Conservation (phyloP, 2,888 invertebrate species). For the Leptothorax acervorum region DNA sequence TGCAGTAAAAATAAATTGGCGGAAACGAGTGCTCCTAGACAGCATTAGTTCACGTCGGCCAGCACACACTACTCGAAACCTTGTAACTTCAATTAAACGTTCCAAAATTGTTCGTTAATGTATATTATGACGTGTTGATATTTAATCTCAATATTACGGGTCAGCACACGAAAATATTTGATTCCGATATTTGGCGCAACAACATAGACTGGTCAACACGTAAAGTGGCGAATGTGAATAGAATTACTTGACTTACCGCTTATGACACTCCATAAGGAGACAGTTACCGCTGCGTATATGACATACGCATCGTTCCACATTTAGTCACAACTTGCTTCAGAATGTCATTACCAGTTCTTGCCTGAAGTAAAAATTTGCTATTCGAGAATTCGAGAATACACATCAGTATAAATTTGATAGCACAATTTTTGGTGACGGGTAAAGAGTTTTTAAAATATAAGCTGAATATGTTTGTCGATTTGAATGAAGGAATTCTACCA, state of each 20-base stretch:
- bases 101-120: slow-evolving; percentile 24
- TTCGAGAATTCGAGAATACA: not conserved
- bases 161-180: slow-evolving; percentile 10
- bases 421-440: not conserved
- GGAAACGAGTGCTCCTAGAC: not conserved
- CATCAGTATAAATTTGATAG: not conserved
- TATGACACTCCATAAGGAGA: not conserved
- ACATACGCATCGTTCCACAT: not conserved
- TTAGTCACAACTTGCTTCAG: not conserved
- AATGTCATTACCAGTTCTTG: not conserved
- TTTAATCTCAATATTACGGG: slow-evolving; percentile 33
- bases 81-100: slow-evolving; percentile 5
- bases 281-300: not conserved
- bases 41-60: not conserved
- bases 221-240: not conserved
- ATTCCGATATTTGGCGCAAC: not conserved
- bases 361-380: slow-evolving; percentile 11
- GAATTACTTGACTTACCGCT: not conserved
- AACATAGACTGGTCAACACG: not conserved
- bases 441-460: not conserved
- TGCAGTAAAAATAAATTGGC: slow-evolving; percentile 26
- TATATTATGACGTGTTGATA: not conserved
- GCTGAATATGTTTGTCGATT: not conserved
- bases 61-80: not conserved
- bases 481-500: not conserved